Conservation (phyloP, 2,113 vertebrate species). For the Glareola pratincola region DNA sequence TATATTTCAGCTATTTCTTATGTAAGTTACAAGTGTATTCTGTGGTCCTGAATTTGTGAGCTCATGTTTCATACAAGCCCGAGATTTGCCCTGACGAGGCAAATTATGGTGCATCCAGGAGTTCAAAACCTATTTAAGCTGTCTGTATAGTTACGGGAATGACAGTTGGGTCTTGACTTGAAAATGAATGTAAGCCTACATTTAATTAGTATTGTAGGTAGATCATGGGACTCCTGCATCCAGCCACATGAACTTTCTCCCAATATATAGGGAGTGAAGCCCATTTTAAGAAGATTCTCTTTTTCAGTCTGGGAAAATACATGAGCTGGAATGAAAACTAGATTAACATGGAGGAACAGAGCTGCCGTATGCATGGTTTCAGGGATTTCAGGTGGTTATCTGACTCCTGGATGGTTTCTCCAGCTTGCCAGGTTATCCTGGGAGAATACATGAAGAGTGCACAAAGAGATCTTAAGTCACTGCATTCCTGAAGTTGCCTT, state of each 20-base stretch:
- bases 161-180: background rate
- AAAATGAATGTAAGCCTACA: background rate
- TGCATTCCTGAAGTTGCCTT: background rate
- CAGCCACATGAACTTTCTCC: background rate
- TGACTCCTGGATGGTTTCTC: background rate
- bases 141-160: background rate
- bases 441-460: background rate
- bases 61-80: background rate
- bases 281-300: background rate
- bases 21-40: background rate
- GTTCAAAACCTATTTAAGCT: background rate
- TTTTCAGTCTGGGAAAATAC: background rate
- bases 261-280: background rate
- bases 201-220: background rate
- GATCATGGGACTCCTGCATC: background rate
- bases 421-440: background rate
- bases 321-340: background rate
- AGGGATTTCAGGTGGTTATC: background rate
- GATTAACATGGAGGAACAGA: background rate
- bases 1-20: background rate
- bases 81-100: background rate
- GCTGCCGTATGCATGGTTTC: background rate
- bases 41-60: background rate
- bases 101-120: background rate
- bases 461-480: background rate